Evolutionary conservation across 2,113 vertebrate genomes (phyloP), one percentile per base, ranked within the genome.

Genomic region (Lepisosteus osseus): DNA sequence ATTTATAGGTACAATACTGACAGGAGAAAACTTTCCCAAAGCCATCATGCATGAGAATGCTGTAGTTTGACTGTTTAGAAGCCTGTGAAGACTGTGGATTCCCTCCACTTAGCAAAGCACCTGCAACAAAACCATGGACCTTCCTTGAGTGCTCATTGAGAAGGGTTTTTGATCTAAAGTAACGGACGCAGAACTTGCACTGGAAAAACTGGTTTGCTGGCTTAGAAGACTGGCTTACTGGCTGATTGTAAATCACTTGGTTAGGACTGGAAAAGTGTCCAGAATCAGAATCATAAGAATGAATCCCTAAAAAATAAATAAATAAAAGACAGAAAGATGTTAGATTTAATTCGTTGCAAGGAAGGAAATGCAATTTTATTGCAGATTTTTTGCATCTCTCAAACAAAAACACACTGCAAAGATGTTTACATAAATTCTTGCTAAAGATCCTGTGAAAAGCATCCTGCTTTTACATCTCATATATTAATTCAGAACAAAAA

Each of bases 101-200:
- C 54, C 87, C 91, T 74, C 91, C 89, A 72, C 86, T 88, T 42
- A 78, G 74, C 0, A 81, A 82, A 11, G 86, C 80, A 56, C 93
- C 92, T 74, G 92, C 89, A 64, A 62, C 55, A 13, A 82, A 68
- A 65, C 94, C 91, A 71, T 99, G 97, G 81, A 98, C 94, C 80
- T 98, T 99, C 73, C 94, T 94, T 15, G 94, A 95, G 80, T 99
- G 97, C 82, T 98, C 97, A 77, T 91, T 93, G 77, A 99, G 94
- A 78, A 99, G 95, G 70, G 94, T 94, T 92, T 97, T 97, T 17
- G 97, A 98, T 87, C 96, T 92, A 89, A 99, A 99, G 87, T 98
- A 99, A 83, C 95, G 97, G 81, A 99, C 91, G 75, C 97, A 99
- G 86, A 95, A 98, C 84, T 97, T 98, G 93, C 97, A 99, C 83